Percentiles rank a stretch among this genome's conserved stretches.
Conservation (phyloP, 2,113 vertebrate genomes). For the Falcunculus frontatus region DNA sequence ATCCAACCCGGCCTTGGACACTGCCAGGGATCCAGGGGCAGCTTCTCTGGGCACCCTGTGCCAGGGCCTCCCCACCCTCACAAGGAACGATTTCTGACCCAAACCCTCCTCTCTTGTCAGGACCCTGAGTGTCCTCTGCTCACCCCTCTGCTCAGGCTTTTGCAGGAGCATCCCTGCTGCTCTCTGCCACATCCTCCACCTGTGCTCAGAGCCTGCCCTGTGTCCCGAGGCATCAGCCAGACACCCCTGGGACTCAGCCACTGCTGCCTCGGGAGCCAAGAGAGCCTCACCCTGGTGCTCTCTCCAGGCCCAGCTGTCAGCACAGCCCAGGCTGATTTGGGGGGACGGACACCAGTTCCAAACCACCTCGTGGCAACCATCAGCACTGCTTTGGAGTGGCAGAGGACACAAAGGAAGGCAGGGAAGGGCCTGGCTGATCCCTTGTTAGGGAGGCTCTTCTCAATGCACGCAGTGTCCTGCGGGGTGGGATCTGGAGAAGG, state of each 20-base stretch:
- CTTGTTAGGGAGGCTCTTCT: neutral
- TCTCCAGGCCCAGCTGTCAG: fast-evolving
- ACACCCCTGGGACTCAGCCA: fast-evolving
- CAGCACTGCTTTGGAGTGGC: neutral
- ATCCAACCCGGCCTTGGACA: neutral
- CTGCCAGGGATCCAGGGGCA: neutral
- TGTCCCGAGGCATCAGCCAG: neutral
- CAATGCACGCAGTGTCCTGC: fast-evolving
- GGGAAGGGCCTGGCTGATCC: neutral
- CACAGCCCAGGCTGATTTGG: neutral
- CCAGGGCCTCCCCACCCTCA: neutral
- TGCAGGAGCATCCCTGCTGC: neutral
- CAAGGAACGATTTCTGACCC: neutral
- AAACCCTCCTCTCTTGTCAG: neutral
- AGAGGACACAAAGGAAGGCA: neutral
- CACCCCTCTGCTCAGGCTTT: fast-evolving
- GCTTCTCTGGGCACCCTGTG: neutral
- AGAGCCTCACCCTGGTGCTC: fast-evolving
- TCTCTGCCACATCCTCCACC: neutral
- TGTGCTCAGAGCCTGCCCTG: fast-evolving
- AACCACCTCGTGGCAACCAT: neutral
- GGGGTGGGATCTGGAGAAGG: neutral
- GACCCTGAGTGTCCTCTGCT: neutral
- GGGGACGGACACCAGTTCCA: fast-evolving
- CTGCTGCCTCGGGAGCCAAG: neutral